A percentile compares a stretch with the other conserved stretches of the same genome.
Conservation (phyloP, 2,113 vertebrate species). For the Gavia stellata region DNA sequence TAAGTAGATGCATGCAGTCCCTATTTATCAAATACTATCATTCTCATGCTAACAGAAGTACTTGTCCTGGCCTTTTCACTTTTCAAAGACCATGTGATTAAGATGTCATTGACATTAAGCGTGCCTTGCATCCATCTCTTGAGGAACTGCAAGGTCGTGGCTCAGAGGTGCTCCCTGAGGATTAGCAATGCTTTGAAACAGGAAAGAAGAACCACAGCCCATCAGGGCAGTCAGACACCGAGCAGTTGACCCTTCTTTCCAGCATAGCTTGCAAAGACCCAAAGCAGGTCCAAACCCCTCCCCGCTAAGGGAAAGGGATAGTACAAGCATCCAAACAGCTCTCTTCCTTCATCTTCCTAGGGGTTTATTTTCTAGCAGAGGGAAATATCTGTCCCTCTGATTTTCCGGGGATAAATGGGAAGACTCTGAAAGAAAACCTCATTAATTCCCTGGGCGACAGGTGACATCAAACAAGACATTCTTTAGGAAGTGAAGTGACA, state of each 20-base stretch:
- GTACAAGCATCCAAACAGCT: background rate
- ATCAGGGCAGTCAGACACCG: background rate
- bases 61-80: background rate
- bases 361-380: background rate
- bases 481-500: slow-evolving; percentile 16
- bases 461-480: background rate
- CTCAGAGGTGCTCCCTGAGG: background rate
- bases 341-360: background rate
- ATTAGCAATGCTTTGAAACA: background rate
- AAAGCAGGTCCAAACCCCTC: background rate
- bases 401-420: background rate
- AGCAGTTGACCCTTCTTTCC: background rate
- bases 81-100: background rate
- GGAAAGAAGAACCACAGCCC: background rate
- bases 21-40: background rate
- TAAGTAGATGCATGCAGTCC: background rate
- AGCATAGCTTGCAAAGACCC: background rate
- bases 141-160: background rate
- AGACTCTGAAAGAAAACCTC: background rate
- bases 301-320: background rate
- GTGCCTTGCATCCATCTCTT: background rate
- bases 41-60: background rate
- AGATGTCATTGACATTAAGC: background rate
- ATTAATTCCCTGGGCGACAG: background rate
- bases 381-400: background rate